Conservation (phyloP, 2,113 vertebrate species). For the Cynoglossus semilaevis region DNA sequence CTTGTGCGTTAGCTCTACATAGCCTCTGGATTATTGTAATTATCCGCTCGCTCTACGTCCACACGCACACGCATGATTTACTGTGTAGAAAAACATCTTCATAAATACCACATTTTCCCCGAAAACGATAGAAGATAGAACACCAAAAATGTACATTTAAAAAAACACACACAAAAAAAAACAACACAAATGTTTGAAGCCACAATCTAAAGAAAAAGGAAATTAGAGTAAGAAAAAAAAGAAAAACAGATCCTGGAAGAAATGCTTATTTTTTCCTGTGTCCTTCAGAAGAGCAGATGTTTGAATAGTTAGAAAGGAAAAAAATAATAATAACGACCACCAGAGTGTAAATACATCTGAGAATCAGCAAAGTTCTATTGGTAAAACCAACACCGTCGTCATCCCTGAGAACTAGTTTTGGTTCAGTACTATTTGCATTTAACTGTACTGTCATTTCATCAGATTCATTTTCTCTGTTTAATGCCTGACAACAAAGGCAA, state of each 20-base stretch:
- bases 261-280: conserved; percentile 39
- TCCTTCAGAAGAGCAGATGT: conserved; percentile 68
- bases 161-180: conserved; percentile 20
- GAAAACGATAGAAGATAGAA: conserved; percentile 30
- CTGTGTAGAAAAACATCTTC: conserved; percentile 42
- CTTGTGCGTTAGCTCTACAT: conserved; percentile 25
- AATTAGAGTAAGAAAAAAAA: conserved; percentile 7
- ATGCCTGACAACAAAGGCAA: no score
- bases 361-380: conserved; percentile 37
- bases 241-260: conserved; percentile 20
- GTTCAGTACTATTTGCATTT: conserved; percentile 69
- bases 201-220: conserved; percentile 26
- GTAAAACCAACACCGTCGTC: conserved; percentile 54
- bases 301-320: conserved; percentile 46
- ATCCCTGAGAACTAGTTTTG: conserved; percentile 80
- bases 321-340: conserved; percentile 35
- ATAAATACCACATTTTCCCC: conserved; percentile 47
- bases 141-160: conserved; percentile 22
- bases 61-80: conserved; percentile 37
- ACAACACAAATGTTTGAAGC: conserved; percentile 37
- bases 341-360: conserved; percentile 36
- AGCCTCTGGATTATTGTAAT: conserved; percentile 25
- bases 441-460: conserved; percentile 40
- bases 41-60: conserved; percentile 30
- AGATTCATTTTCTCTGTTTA: conserved; percentile 19